Base-by-base conservation (phyloP, 2,888 invertebrate species). In the Hecatera dysodea region DNA sequence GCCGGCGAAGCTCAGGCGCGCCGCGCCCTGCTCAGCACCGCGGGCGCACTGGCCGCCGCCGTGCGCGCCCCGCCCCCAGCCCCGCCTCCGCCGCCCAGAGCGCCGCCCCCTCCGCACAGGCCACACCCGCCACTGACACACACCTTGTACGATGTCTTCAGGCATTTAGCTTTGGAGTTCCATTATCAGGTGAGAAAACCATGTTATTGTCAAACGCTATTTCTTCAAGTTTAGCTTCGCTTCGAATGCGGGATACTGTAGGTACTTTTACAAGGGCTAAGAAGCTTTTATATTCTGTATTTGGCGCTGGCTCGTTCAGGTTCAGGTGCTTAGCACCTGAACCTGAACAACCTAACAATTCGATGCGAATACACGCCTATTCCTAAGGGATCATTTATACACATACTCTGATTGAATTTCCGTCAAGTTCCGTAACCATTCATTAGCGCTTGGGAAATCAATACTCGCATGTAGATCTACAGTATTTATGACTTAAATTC, bases 1-100 rank as follows among this genome's bases (percentile, higher is more conserved):
- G 97, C 98, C 27, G 99, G 98, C 91, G 97, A 98, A 57, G 96
- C 97, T 55, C 94, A 98, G 24, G 95, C 98, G 39, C 96, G 98
- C 73, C 97, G 98, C 87, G 96, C 98, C 79, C 96, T 97, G 60
- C 97, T 97, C 50, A 95, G 97, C 39, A 97, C 97, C 61, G 96
- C 97, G 57, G 97, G 97, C 68, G 96, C 96, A 78, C 93, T 97
- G 61, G 88, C 90, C 66, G 82, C 90, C 29, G 88, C 94, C 66
- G 84, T 94, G 78, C 96, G 94, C 60, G 93, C 89, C 42, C 82
- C 85, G 70, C 84, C 86, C 90, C 83, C 79, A 88, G 75, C 75
- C 24, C 69, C 78, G 64, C 80, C 88, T 24, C 73, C 71, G 71
- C 85, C 80, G 75, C 84, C 78, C 57, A 81, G 70, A 57, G 81